Evolutionary conservation across 2,888 invertebrate genomes (phyloP), one percentile per base, ranked within the genome.

Genomic region (Cantharis nigra): DNA sequence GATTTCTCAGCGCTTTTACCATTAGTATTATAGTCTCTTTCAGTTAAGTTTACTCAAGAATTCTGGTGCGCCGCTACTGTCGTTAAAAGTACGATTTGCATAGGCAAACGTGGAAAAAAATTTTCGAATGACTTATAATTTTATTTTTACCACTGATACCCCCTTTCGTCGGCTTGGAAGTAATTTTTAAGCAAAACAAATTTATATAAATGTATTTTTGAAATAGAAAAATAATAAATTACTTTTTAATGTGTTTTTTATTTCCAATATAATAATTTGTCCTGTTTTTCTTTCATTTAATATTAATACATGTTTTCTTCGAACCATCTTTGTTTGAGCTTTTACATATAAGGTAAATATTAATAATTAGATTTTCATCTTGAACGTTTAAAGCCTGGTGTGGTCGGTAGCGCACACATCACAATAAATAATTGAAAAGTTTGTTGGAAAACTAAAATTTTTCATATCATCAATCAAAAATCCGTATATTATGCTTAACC

Each of bases 401-500:
- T n/a, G 49, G 49, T n/a, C n/a, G 13, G 49, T 49, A n/a, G 5
- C n/a, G 5, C 49, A 49, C 49, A 49, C 49, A 49, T 49, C n/a
- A 49, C 13, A 49, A 49, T 23, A 67, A 67, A 67, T 67, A 67
- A 67, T 67, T 67, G 65, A 67, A 18, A 26, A 49, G 30, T 14
- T 69, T 33, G 63, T 13, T 16, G 20, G 11, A 62, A 74, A 69
- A 70, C 20, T 70, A 65, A 70, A 64, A 65, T 70, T 75, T 75
- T 71, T 64, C 70, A 64, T 64, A 70, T 75, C 72, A 76, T 76
- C 78, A 78, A 78, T 78, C 78, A 78, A 70, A 69, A 69, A 75
- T 78, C 72, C 65, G 70, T 67, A 76, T 76, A 75, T 78, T 78
- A 71, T 76, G 71, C 73, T 64, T 71, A 76, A 76, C 75, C 71